A percentile compares a stretch with the other conserved stretches of the same genome.
Conservation (phyloP, 1,140 invertebrate genomes). For the Sweltsa coloradensis region DNA sequence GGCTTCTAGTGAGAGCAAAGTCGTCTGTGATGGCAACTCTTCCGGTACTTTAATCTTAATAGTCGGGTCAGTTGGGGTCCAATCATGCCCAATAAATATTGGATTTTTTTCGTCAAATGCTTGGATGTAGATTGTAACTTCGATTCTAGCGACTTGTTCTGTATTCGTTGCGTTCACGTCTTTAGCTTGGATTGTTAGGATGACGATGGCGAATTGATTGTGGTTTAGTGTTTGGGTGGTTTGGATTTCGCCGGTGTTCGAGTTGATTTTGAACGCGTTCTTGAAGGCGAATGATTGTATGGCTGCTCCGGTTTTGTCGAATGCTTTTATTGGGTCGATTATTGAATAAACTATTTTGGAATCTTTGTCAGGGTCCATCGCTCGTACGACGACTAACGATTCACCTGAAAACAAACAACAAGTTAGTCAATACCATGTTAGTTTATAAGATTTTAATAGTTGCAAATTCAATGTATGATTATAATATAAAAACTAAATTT, state of each 20-base stretch:
- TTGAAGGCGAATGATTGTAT: constrained; percentile 52
- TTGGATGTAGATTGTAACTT: constrained; percentile 68
- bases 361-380: constrained; percentile 56
- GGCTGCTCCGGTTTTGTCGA: constrained; percentile 61
- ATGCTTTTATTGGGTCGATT: constrained; percentile 50
- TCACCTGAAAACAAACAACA: constrained; percentile 28
- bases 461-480: too few species aligned
- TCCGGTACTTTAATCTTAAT: constrained; percentile 57
- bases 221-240: constrained; percentile 60
- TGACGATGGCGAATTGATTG: constrained; percentile 65
- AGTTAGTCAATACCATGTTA: background rate
- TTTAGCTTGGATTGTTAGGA: constrained; percentile 56
- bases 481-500: too few species aligned
- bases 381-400: constrained; percentile 45
- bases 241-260: constrained; percentile 51
- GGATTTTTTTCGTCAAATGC: constrained; percentile 68
- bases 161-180: constrained; percentile 57
- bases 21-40: constrained; percentile 65
- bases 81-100: constrained; percentile 54
- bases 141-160: constrained; percentile 44
- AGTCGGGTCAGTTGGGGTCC: constrained; percentile 49
- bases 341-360: constrained; percentile 54
- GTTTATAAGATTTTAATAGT: background rate
- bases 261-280: constrained; percentile 55
- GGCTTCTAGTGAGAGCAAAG: constrained; percentile 56